Evolutionary conservation across 2,888 invertebrate species (phyloP).

Genomic region (Philereme vetulata): DNA sequence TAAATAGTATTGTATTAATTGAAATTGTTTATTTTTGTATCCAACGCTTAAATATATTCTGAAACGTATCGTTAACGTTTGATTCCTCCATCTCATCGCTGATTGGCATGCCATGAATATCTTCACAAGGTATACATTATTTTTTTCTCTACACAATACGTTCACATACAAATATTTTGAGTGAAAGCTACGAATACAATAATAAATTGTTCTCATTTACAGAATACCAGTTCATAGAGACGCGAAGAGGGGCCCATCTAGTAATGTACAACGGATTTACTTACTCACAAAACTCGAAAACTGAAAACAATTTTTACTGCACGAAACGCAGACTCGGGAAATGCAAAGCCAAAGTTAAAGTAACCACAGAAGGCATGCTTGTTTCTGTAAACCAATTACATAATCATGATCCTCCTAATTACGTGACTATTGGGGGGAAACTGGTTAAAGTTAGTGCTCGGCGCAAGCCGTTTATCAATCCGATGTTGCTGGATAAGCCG

Average conservation of each 20-base stretch:
- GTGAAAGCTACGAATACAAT: too few relatives aligned
- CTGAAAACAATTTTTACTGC: constrained; percentile 44
- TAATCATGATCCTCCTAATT: constrained; percentile 33
- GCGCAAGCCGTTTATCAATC: background rate
- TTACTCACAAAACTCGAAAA: constrained; percentile 42
- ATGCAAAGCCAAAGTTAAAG: constrained; percentile 44
- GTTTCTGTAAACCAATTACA: constrained; percentile 12
- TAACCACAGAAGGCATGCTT: constrained; percentile 18
- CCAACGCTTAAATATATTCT: too few relatives aligned
- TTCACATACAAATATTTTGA: too few relatives aligned
- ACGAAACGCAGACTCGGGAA: constrained; percentile 46
- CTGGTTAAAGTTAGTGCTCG: constrained; percentile 14
- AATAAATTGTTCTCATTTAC: constrained; percentile 5
- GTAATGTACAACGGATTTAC: constrained; percentile 47
- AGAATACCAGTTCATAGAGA: constrained; percentile 29
- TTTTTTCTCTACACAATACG: too few relatives aligned
- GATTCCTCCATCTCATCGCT: too few relatives aligned
- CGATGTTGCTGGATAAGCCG: background rate
- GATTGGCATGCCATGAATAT: too few relatives aligned
- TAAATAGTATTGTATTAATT: too few relatives aligned
- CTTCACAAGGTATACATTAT: too few relatives aligned
- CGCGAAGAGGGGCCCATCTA: constrained; percentile 36
- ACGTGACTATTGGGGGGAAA: constrained; percentile 19
- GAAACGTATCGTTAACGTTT: too few relatives aligned
- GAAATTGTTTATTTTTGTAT: too few relatives aligned